Evolutionary conservation across 2,113 vertebrate genomes (phyloP), one percentile per base, ranked within the genome.

Genomic region (Bagarius yarrelli): DNA sequence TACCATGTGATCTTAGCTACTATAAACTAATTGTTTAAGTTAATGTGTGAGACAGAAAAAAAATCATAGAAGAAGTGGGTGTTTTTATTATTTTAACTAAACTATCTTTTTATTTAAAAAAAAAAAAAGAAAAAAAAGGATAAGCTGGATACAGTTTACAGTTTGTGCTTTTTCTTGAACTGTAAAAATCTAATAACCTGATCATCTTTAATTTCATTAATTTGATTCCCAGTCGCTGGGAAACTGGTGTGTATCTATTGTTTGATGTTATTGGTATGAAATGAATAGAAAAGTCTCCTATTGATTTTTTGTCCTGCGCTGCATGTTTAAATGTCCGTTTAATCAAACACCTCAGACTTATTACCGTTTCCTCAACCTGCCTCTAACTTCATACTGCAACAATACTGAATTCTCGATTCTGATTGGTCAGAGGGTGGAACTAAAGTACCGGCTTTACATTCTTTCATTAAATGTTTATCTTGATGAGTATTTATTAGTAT

Each of bases 321-420:
- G 81, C 81, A 78, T 85, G 84, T 78, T 83, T 73, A 78, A 81
- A 83, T 85, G 84, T 85, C 73, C 34, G 34, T 83, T n/a, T 73
- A 74, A 64, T 87, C 40, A 71, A 83, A 76, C 52, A 18, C 25
- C 15, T 27, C 77, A 82, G 69, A 12, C 81, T 61, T 78, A 76
- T 81, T 81, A 72, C 56, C 55, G 44, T 74, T 81, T 57, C 30
- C 71, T 81, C 63, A 66, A 71, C 70, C n/a, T 63, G 72, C 74
- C 60, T 61, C 18, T 0, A 19, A 19, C 11, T 23, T 14, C 34
- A 73, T 52, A 30, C 47, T 47, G 27, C 67, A 71, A 25, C 34
- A 4, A 11, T 23, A 19, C 64, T 44, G 19, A 70, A 8, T 23
- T 12, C 34, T 69, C 0, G 0, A n/a, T 30, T 53, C 18, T 53